Evolutionary conservation across 2,113 vertebrate species (phyloP), one percentile per base, ranked within the genome.

Genomic region (Scytalopus superciliaris): DNA sequence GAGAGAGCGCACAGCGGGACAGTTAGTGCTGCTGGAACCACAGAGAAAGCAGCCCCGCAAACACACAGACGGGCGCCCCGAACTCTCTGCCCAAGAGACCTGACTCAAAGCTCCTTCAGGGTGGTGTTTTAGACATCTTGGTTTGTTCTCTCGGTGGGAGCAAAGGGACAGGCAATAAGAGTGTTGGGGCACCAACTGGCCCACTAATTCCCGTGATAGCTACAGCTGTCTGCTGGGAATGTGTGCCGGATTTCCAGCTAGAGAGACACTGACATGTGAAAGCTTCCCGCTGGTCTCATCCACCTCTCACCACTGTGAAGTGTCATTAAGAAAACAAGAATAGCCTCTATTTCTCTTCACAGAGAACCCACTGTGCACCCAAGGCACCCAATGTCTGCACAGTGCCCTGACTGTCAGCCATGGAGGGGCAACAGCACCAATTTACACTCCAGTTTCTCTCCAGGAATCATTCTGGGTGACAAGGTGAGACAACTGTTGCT

Each of bases 101-200:
- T 23, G 57, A 30, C 49, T 28, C 53, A 10, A 5, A 40, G 13
- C 28, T 33, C 33, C 60, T 7, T 6, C 57, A 19, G 14, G 13
- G 11, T 5, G 53, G 45, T 1, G 3, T 33, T 76, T 52, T 1
- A 21, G 44, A 59, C 52, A n/a, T 6, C 55, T 57, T 21, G 12
- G 44, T 19, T 44, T 50, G 42, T 18, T 53, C 25, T 84, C 68
- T 23, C 2, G 2, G 7, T 0, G 0, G 2, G 10, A 77, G 35
- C 13, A 67, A 69, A 42, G n/a, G 35, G 30, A 45, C 0, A 1
- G 52, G 68, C 28, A 49, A 10, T 4, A 0, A 0, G 39, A 3
- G 1, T 15, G 21, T 5, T 2, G 1, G n/a, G 56, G 42, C 53
- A 55, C 62, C 42, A 72, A 9, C 21, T 10, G 28, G 33, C 35